Base-by-base conservation (phyloP, 1,140 invertebrate genomes). In the Drosophila sturtevanti region DNA sequence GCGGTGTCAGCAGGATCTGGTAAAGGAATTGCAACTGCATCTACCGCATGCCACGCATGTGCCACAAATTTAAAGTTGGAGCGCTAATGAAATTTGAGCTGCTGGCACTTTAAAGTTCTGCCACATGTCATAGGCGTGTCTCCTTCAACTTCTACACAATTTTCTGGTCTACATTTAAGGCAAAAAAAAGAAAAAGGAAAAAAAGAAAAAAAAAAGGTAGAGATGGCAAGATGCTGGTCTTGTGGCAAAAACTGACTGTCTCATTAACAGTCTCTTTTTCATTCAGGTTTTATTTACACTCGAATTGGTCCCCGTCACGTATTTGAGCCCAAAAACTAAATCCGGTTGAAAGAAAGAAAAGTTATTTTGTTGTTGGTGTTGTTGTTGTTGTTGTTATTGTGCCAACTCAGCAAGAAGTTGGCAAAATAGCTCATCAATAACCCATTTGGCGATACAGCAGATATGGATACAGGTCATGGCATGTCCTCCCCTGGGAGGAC, bases 351-450 rank as follows among this genome's bases (percentile, higher is more conserved):
- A 12, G 7, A 6, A 41, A 79, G 34, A 77, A 81, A 86, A 86
- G 63, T 85, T 74, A 58, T 34, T 63, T 44, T 58, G 55, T 56
- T 69, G 6, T 44, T 58, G 55, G 56, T 69, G 22, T 68, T 74
- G 6, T 44, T 58, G 55, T 62, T 69, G 22, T 68, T 74, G 65
- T 78, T 89, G 84, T 72, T 52, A 24, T 75, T 72, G 68, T 76
- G 81, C 73, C 73, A 63, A 78, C 65, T 82, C 72, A 78, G 55
- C 70, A 74, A 64, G 41, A 65, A 74, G 64, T 66, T 63, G n/a
- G 72, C 76, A 77, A 81, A 79, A 79, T 89, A 87, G 84, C 84
- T 84, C 84, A 87, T 87, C 84, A 87, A 87, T 87, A 87, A 89
- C 84, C 79, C 84, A 87, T 87, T 87, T 87, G 84, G 71, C 64